Conservation (phyloP, 1,140 invertebrate genomes). For the Aphidius ervi region DNA sequence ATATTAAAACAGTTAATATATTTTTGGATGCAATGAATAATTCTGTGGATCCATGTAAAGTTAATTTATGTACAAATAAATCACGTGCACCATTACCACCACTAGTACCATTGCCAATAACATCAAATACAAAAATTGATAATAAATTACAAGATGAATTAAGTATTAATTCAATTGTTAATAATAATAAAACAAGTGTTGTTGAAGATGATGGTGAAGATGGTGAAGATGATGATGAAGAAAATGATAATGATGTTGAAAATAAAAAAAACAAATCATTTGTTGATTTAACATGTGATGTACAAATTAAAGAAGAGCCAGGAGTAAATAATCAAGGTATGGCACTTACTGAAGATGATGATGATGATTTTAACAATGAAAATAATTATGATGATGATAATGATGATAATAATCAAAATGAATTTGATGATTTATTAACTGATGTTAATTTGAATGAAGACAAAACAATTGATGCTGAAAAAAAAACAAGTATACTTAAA, state of each 20-base stretch:
- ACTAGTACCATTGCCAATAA: constrained; percentile 39
- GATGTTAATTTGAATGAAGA: constrained; percentile 14
- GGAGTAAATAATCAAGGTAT: constrained; percentile 11
- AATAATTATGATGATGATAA: constrained; percentile 14
- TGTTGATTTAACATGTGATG: constrained; percentile 39
- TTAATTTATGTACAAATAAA: constrained; percentile 38
- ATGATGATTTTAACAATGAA: constrained; percentile 8
- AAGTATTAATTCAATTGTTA: too few relatives aligned
- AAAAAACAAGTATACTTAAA: constrained; percentile 39
- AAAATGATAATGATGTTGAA: too few relatives aligned
- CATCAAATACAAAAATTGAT: constrained; percentile 19
- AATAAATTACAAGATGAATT: neutral
- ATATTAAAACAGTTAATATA: constrained; percentile 35
- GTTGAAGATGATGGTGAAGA: constrained; percentile 1
- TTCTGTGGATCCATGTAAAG: constrained; percentile 43
- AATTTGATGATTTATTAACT: constrained; percentile 8
- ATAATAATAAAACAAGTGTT: neutral
- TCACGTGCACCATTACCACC: constrained; percentile 39
- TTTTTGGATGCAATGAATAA: constrained; percentile 41
- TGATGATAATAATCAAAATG: constrained; percentile 9
- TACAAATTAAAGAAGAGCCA: constrained; percentile 41
- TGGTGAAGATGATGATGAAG: too few relatives aligned
- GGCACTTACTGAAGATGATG: constrained; percentile 3
- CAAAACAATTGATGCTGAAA: constrained; percentile 26
- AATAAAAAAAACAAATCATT: constrained; percentile 23